Conservation (phyloP, 2,888 invertebrate species). For the Rhopalosiphum nymphaeae region DNA sequence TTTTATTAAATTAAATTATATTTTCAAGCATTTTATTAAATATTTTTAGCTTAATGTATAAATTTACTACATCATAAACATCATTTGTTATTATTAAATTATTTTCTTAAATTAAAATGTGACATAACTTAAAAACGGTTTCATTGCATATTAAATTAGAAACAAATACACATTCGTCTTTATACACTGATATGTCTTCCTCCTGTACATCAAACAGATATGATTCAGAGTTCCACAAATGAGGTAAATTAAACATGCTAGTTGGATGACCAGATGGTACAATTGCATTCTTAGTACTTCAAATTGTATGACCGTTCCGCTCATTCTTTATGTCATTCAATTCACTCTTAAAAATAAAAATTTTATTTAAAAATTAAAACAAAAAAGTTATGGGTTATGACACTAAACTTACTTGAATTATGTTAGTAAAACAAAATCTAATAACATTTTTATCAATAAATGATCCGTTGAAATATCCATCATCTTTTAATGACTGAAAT, state of each 20-base stretch:
- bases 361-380: not conserved
- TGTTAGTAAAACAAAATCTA: constrained; percentile 22
- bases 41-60: not conserved
- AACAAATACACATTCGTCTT: constrained; percentile 23
- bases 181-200: constrained; percentile 14
- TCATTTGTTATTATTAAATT: constrained; percentile 17
- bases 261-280: not conserved
- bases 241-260: constrained; percentile 28
- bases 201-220: not conserved
- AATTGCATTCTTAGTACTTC: not conserved
- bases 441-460: constrained; percentile 20
- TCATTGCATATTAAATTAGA: constrained; percentile 28
- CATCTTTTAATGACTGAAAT: not conserved
- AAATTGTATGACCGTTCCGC: constrained; percentile 19
- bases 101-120: constrained; percentile 23
- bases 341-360: constrained; percentile 19
- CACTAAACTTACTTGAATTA: constrained; percentile 11
- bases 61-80: not conserved
- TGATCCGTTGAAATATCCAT: constrained; percentile 21
- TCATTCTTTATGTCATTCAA: constrained; percentile 11
- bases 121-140: not conserved
- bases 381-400: not conserved
- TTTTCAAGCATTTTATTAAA: constrained; percentile 3
- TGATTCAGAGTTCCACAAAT: constrained; percentile 31
- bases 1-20: not conserved